Percentiles rank a stretch among this genome's conserved stretches.
Conservation (phyloP, 2,797 vertebrate species). For the Cheirogaleus major region DNA sequence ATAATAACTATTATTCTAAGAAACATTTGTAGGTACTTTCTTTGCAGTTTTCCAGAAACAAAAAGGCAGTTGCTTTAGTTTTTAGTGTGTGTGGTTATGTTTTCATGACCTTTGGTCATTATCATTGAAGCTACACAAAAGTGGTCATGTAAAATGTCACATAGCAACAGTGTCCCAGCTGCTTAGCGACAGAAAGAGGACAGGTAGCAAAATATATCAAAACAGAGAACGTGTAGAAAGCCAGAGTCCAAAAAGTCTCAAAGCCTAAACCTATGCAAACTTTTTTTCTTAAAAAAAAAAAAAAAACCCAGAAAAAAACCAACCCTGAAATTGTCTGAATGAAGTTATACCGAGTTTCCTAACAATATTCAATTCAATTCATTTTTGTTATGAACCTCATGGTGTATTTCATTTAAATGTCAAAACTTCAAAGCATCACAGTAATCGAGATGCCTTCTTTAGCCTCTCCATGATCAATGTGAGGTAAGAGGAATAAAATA, state of each 20-base stretch:
- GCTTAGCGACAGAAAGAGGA: constrained; percentile 62
- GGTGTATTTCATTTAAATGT: background rate
- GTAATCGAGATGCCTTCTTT: background rate
- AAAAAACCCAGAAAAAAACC: background rate
- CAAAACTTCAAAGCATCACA: background rate
- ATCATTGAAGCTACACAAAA: background rate
- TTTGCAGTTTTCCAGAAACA: constrained; percentile 2
- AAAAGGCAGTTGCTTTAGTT: constrained; percentile 25
- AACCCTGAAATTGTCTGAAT: background rate
- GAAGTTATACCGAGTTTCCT: background rate
- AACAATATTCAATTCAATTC: background rate
- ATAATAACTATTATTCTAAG: background rate
- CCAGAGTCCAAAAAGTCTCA: background rate
- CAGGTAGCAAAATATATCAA: constrained; percentile 29
- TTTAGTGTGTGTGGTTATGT: constrained; percentile 48
- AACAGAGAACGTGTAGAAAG: constrained; percentile 19
- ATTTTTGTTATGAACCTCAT: background rate
- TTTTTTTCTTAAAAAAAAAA: background rate
- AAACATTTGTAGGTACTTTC: background rate
- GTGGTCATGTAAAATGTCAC: constrained; percentile 47
- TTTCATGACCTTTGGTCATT: constrained; percentile 67
- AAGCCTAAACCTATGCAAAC: background rate
- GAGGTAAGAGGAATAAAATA: constrained; percentile 35
- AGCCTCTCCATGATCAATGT: background rate
- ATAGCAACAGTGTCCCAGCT: constrained; percentile 52